phyloP scores from a whole-genome alignment of 1,140 invertebrate genomes.

The Heliconius congener region DNA sequence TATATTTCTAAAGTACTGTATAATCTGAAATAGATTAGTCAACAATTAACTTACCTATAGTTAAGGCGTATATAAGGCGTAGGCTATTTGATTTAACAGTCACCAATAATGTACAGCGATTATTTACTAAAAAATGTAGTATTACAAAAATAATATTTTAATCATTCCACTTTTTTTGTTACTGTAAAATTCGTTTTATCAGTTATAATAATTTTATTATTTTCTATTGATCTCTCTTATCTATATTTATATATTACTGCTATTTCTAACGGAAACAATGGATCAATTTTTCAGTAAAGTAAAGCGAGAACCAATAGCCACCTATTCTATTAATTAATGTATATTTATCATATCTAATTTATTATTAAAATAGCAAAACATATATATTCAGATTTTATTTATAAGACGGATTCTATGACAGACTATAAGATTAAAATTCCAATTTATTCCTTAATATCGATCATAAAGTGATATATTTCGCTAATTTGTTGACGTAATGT shows the following conservation, averaged over 20 bases:
- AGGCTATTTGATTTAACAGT: conserved; percentile 14
- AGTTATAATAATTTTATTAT: no score
- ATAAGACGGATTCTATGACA: conserved; percentile 14
- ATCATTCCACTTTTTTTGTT: not conserved
- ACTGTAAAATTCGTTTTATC: not conserved
- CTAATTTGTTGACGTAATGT: conserved; percentile 36
- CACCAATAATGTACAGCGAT: not conserved
- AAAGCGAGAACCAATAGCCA: not conserved
- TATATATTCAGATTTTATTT: conserved; percentile 13
- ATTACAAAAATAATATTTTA: not conserved
- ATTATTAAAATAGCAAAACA: not conserved
- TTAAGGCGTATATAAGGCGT: conserved; percentile 22
- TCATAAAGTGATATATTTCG: conserved; percentile 29
- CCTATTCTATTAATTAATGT: not conserved
- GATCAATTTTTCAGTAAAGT: not conserved
- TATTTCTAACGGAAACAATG: not conserved
- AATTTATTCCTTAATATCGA: conserved; percentile 32
- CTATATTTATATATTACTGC: no score
- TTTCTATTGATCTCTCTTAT: no score
- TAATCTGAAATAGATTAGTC: conserved; percentile 44
- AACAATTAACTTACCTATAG: conserved; percentile 39
- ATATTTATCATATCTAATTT: not conserved
- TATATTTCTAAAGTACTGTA: conserved; percentile 38
- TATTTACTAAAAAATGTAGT: not conserved
- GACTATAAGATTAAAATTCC: conserved; percentile 14